Base-by-base conservation (phyloP, 2,888 invertebrate genomes). In the Uloborus plumipes region DNA sequence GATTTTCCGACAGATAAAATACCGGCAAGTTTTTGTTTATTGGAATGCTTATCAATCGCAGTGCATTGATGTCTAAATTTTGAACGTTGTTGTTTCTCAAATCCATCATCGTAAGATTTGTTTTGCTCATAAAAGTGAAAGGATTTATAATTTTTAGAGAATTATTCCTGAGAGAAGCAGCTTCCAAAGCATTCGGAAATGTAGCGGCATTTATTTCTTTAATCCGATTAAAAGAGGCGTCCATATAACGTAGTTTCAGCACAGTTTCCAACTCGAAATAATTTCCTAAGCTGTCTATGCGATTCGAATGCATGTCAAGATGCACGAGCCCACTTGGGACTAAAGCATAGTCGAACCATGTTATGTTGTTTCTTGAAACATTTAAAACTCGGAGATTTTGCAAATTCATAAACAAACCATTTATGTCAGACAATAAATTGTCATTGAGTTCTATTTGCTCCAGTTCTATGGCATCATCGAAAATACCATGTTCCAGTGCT, bases 41-140 rank as follows among this genome's bases (percentile, higher is more conserved):
- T 87, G 94, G 93, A 82, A 95, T 93, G 71, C 94, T 94, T 86
- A 94, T 92, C 87, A 97, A 91, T 85, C 94, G 92, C 85, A 97
- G 91, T 84, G 96, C 95, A 89, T 95, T 95, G 87, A 96, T 92
- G 90, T 97, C 96, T 92, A 97, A 93, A 87, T 94, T 94, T 87
- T 94, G 93, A 88, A 97, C 94, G 89, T 95, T 94, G 91, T 97
- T 97, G 87, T 96, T 95, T 90, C 95, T 96, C 87, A 97, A 92
- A 91, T 97, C 96, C 87, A 96, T 96, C 87, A 95, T 91, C 75
- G 95, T 95, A 88, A 97, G 91, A 90, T 97, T 96, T 86, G 92
- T 92, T 91, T 96, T 96, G 90, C 94, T 94, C 89, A 95, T 92
- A 90, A 97, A 97, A 84, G 96, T 94, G 89, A 96, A 94, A 69